Percentiles rank a stretch among this genome's conserved stretches.
Evolutionary conservation across 2,797 vertebrate species (phyloP).

Genomic region (Botia almorhae): DNA sequence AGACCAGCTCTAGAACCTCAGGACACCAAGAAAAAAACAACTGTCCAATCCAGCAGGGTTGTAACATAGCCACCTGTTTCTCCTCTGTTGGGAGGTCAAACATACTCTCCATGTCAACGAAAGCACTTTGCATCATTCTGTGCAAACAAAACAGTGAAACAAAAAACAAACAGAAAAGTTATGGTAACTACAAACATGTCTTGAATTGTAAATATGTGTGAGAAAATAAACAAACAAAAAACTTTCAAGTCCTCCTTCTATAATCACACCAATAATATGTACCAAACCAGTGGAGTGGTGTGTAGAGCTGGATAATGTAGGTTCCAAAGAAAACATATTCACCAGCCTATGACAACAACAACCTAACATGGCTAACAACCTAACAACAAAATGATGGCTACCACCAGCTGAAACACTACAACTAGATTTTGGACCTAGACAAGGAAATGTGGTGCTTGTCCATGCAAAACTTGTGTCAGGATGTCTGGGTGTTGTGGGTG

Average conservation of each 20-base stretch:
- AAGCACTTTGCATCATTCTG: constrained; percentile 90
- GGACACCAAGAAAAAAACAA: neutral
- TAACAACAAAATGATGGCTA: neutral
- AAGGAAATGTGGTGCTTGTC: neutral
- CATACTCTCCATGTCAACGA: constrained; percentile 96
- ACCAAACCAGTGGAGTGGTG: constrained; percentile 96
- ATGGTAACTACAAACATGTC: neutral
- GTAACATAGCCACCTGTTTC: constrained; percentile 72
- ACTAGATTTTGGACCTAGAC: neutral
- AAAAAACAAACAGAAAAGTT: neutral
- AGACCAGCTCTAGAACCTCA: neutral
- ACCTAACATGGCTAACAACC: neutral
- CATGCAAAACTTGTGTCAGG: neutral
- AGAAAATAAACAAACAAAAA: neutral
- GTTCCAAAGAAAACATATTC: constrained; percentile 95
- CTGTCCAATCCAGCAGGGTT: neutral
- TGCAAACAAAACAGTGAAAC: neutral
- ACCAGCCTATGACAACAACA: constrained; percentile 81
- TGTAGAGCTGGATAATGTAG: constrained; percentile 95
- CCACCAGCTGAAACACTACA: neutral
- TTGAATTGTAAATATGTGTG: neutral
- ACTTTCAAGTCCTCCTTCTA: neutral
- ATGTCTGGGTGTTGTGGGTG: neutral
- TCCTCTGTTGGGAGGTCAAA: constrained; percentile 84
- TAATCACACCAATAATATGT: constrained; percentile 91